Evolutionary conservation across 2,888 invertebrate species (phyloP), one percentile per base, ranked within the genome.

Genomic region (Rugalucina vietnamica): DNA sequence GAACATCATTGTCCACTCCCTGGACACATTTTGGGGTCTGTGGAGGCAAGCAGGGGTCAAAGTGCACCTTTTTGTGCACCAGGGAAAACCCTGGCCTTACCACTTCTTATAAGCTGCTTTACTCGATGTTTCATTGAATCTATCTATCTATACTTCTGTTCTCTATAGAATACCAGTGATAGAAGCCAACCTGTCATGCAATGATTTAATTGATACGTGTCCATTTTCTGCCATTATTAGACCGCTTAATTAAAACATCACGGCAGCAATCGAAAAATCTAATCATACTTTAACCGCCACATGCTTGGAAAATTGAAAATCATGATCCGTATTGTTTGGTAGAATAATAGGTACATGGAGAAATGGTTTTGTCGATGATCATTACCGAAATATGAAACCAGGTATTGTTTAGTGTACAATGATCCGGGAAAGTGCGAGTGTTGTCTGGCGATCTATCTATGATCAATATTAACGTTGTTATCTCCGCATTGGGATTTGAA

Each of bases 341-440:
- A 18, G 49, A 32, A 77, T 74, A 82, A 84, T 84, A 84, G 65
- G 77, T 81, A 77, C 80, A 81, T 57, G 71, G 32, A 49, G 70
- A 76, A 71, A 70, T 78, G 36, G 57, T 78, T 82, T 86, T 86
- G 34, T 43, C 82, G 77, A 76, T 77, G 80, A 80, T 80, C 82
- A 76, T 77, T 70, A 71, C 72, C 60, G 82, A 77, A 85, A 85
- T 43, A 69, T 74, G 85, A 85, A 70, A 79, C 79, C 24, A n/a
- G 76, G 79, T 81, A 60, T 81, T 85, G 81, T 85, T 79, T 71
- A 43, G 49, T 32, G 65, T 65, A 65, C 34, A 65, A 65, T 65
- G 34, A 34, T 34, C n/a, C 21, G 65, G 65, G 18, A 34, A 24
- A 65, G 29, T 24, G 24, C 65, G 32, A 34, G 34, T 32, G 34